Base-by-base conservation (phyloP, 2,888 invertebrate species). In the Epistrophella euchroma region DNA sequence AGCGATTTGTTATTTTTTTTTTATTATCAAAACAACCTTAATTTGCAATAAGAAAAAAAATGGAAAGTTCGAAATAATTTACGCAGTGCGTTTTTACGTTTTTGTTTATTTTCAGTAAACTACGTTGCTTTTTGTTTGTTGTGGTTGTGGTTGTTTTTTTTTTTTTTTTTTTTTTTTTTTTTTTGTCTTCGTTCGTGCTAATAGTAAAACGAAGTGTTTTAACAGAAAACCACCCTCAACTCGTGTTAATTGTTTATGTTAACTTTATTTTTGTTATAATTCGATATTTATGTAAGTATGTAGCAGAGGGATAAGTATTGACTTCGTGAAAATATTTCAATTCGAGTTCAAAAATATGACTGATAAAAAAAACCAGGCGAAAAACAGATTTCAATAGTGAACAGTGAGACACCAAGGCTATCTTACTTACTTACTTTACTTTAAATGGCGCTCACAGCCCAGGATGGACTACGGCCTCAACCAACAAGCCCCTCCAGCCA, bases 41-140 rank as follows among this genome's bases (percentile, higher is more conserved):
- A 76, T 84, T 75, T 75, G 70, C 32, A 17, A 47, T 58, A 55
- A 71, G 62, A 68, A 37, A 52, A 70, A 43, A 22, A 80, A 37
- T 25, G 35, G 72, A 85, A 85, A 85, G 76, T 80, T 80, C 15
- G 43, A 50, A 62, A 76, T 47, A 80, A 68, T 85, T 79, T 80
- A 73, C 85, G 80, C 80, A 85, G 70, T 84, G 71, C 68, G 52
- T 64, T 25, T 43, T 37, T 37, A 32, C 62, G n/a, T 37, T 28
- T 66, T 73, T 55, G 72, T 72, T 40, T 74, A 35, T 55, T 28
- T 72, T 73, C 55, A 68, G 55, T 72, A 68, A 85, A 85, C 40
- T 80, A 55, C 75, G 79, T 75, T 64, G 56, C n/a, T 70, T 43
- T 11, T 45, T 9, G 13, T 45, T 58, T 40, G 11, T 56, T 15